phyloP scores from a whole-genome alignment of 2,113 vertebrate species.

The Rhagologus leucostigma region DNA sequence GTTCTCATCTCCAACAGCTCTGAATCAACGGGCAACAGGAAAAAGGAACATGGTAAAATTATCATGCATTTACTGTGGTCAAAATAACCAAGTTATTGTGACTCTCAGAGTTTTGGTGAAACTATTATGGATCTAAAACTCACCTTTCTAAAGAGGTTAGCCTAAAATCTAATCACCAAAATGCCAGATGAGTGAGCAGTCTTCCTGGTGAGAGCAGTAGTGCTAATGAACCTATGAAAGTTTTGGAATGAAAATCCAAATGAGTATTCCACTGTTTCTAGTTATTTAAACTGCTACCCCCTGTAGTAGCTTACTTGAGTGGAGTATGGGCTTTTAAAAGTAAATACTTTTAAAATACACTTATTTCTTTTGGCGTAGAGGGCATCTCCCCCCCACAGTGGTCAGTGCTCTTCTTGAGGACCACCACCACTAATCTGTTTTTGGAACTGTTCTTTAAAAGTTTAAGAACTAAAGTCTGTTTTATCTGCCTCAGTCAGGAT shows the following conservation, averaged over 20 bases:
- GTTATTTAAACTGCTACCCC: background rate
- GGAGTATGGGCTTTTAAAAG: background rate
- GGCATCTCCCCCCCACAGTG: rapidly evolving
- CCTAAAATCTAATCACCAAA: background rate
- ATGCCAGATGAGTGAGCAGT: background rate
- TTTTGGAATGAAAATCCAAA: background rate
- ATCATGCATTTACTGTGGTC: background rate
- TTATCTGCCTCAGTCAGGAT: background rate
- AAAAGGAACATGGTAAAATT: background rate
- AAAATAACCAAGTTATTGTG: background rate
- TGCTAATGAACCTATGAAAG: background rate
- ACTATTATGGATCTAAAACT: background rate
- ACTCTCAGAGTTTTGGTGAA: background rate
- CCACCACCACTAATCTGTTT: background rate
- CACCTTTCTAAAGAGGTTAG: background rate
- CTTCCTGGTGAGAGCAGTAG: background rate
- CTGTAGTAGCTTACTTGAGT: background rate
- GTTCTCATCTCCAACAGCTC: background rate
- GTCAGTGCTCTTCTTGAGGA: background rate
- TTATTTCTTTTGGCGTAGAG: background rate
- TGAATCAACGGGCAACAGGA: background rate
- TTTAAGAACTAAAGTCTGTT: background rate
- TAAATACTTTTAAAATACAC: background rate
- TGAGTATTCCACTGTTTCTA: background rate
- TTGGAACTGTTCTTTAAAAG: background rate